Conservation (phyloP, 2,888 invertebrate species). For the Branchellion lobata region DNA sequence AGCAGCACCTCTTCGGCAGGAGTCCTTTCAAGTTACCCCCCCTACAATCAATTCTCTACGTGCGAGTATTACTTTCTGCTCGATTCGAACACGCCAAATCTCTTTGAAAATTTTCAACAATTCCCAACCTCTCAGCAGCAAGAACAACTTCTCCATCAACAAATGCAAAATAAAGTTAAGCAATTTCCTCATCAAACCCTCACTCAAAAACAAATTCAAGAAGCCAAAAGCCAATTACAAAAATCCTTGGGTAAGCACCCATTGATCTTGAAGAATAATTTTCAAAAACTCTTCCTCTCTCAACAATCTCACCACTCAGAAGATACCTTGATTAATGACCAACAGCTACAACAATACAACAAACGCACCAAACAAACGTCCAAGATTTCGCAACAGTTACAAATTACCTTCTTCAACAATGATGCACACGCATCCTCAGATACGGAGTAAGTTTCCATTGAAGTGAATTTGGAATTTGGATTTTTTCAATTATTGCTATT, state of each 20-base stretch:
- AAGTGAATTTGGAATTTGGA: too few relatives aligned
- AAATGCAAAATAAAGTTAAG: neutral
- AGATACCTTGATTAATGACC: neutral
- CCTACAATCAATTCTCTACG: neutral
- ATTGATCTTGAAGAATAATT: neutral
- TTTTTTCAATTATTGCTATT: too few relatives aligned
- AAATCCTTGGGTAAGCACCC: neutral
- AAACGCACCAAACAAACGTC: neutral
- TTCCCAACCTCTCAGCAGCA: neutral
- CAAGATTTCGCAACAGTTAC: neutral
- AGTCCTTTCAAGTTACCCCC: neutral
- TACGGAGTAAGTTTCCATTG: neutral
- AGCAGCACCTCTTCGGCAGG: neutral
- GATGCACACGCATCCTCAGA: neutral
- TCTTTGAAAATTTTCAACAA: neutral
- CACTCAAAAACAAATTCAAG: neutral
- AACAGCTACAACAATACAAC: neutral
- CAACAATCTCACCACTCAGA: neutral
- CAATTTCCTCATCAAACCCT: neutral
- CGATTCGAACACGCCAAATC: neutral
- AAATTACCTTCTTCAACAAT: neutral
- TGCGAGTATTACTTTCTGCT: neutral
- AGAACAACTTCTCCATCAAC: neutral
- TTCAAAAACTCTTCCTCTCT: neutral
- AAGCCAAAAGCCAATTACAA: neutral